phyloP scores from a whole-genome alignment of 1,140 invertebrate species.

The Lasioglossum albipes region DNA sequence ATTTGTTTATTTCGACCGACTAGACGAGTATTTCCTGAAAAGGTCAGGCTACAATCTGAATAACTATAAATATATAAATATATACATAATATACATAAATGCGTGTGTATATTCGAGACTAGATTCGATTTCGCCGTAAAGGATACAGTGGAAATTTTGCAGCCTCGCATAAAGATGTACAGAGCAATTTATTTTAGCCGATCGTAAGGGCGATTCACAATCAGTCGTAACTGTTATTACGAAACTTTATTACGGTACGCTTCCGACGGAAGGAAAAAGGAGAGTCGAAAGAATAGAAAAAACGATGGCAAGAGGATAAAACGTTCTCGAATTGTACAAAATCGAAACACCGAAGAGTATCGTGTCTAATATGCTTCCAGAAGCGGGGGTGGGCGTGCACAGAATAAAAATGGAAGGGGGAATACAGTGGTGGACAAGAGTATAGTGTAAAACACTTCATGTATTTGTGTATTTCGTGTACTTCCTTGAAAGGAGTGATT shows the following conservation, averaged over 20 bases:
- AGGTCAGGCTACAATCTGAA: not conserved
- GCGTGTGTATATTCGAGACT: not conserved
- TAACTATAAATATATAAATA: not conserved
- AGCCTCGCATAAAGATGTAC: slow-evolving; percentile 6
- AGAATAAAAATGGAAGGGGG: not conserved
- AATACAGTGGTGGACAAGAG: not conserved
- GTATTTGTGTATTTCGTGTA: too few species aligned
- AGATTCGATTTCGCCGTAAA: not conserved
- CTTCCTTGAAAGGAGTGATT: too few species aligned
- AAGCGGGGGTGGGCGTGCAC: slow-evolving; percentile 5
- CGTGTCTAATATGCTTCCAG: slow-evolving; percentile 52
- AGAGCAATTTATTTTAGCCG: slow-evolving; percentile 25
- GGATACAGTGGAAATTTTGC: slow-evolving; percentile 1
- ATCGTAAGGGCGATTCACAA: slow-evolving; percentile 22
- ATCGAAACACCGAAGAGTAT: slow-evolving; percentile 19
- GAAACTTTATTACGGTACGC: not conserved
- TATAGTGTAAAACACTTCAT: not conserved
- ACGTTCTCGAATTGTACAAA: slow-evolving; percentile 37
- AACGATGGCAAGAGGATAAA: not conserved
- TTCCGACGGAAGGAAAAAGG: too few species aligned
- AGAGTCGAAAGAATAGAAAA: not conserved
- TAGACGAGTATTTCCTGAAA: not conserved
- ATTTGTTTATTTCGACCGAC: not conserved
- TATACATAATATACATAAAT: not conserved
- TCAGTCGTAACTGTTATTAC: slow-evolving; percentile 15